A percentile compares a stretch with the other conserved stretches of the same genome.
Conservation (phyloP, 2,888 invertebrate species). For the Pocota personata region DNA sequence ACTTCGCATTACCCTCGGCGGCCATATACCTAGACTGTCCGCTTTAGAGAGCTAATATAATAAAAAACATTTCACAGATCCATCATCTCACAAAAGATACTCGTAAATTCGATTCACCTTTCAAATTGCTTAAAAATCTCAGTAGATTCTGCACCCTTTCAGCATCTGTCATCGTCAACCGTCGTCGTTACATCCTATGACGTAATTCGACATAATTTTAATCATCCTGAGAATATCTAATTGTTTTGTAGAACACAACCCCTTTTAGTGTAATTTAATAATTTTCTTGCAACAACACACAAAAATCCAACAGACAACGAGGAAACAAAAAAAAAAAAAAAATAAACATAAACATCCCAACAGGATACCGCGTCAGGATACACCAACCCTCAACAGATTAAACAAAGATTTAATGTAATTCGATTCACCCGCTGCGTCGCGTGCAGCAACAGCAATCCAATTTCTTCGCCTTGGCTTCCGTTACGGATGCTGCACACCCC, state of each 20-base stretch:
- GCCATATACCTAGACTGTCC: no score
- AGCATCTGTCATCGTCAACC: constrained; percentile 9
- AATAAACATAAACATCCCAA: constrained; percentile 69
- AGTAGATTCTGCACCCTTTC: background rate
- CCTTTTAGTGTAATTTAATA: constrained; percentile 59
- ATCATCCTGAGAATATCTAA: constrained; percentile 52
- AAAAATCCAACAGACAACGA: background rate
- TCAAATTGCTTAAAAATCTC: constrained; percentile 1
- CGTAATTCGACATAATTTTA: constrained; percentile 62
- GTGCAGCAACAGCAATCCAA: constrained; percentile 64
- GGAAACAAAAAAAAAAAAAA: constrained; percentile 35
- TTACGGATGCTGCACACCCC: constrained; percentile 79
- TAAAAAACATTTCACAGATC: no score
- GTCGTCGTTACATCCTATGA: background rate
- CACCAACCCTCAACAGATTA: constrained; percentile 54
- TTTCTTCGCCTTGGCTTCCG: constrained; percentile 76
- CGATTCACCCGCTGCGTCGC: constrained; percentile 71
- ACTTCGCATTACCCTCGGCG: no score
- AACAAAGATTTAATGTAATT: constrained; percentile 72
- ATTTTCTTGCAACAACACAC: constrained; percentile 30
- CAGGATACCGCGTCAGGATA: constrained; percentile 58
- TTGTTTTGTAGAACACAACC: constrained; percentile 35
- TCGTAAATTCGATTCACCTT: background rate
- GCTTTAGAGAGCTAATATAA: no score
- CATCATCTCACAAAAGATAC: no score